These are phyloP conservation scores for Pitta sordida DNA, from an alignment of 2,113 vertebrate species.

Conservation along the genomic window DNA sequence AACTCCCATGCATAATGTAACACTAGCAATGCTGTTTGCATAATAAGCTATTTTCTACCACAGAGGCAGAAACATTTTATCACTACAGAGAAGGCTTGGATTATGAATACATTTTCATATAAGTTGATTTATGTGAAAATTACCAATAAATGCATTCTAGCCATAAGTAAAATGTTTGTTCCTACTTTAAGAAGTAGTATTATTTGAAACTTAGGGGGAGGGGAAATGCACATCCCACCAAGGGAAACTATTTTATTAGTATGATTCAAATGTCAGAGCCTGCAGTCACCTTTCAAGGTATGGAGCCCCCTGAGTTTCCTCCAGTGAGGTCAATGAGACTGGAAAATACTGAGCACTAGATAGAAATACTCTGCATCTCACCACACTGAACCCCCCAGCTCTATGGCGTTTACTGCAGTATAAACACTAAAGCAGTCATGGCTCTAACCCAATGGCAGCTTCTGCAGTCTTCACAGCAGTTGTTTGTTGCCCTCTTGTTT, in stretches of 20 bases:
- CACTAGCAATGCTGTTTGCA: slow-evolving; percentile 78
- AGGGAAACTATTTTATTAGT: slow-evolving; percentile 62
- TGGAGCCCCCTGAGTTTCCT: not conserved
- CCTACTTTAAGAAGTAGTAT: slow-evolving; percentile 71
- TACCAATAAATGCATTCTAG: slow-evolving; percentile 78
- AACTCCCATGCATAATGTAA: slow-evolving; percentile 82
- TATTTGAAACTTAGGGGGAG: slow-evolving; percentile 69
- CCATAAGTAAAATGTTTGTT: slow-evolving; percentile 78
- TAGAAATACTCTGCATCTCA: not conserved
- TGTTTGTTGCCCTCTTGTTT: not conserved
- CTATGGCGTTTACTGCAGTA: not conserved
- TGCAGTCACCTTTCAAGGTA: not conserved
- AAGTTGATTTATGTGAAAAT: slow-evolving; percentile 83
- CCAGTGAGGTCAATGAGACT: not conserved
- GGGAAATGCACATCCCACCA: slow-evolving; percentile 26
- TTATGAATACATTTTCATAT: slow-evolving; percentile 84
- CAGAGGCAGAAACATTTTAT: slow-evolving; percentile 81
- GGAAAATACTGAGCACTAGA: not conserved
- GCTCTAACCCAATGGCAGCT: not conserved
- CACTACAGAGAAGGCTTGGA: slow-evolving; percentile 77
- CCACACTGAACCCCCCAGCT: not conserved
- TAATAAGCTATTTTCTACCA: slow-evolving; percentile 82
- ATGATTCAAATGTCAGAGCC: slow-evolving; percentile 50
- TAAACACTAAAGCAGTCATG: not conserved
- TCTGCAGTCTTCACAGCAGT: not conserved